Conservation (phyloP, 2,888 invertebrate species). For the Philhelius pedissequus region DNA sequence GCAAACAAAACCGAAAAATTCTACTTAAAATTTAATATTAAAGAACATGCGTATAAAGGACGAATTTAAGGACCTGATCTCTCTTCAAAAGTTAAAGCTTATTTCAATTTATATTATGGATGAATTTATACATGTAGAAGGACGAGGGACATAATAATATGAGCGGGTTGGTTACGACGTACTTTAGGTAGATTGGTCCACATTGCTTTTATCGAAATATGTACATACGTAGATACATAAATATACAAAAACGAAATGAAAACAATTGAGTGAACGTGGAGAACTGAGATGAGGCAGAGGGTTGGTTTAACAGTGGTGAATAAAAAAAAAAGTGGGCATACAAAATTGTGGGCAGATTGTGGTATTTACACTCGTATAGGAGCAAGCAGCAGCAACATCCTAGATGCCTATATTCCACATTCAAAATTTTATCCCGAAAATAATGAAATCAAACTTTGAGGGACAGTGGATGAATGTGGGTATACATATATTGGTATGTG, state of each 20-base stretch:
- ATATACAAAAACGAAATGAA: conserved; percentile 44
- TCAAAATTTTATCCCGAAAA: conserved; percentile 27
- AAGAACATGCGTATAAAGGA: conserved; percentile 41
- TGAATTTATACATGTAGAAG: neutral
- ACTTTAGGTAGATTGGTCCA: conserved; percentile 57
- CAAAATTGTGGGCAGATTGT: conserved; percentile 55
- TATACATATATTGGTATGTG: neutral
- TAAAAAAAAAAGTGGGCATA: conserved; percentile 46
- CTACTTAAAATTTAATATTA: conserved; percentile 46
- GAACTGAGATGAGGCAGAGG: neutral
- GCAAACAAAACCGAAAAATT: neutral
- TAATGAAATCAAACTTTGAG: conserved; percentile 65
- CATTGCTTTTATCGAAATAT: conserved; percentile 51
- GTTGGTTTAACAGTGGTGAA: conserved; percentile 44
- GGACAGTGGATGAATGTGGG: conserved; percentile 14
- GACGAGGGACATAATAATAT: conserved; percentile 7
- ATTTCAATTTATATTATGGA: conserved; percentile 54
- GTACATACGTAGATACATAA: neutral
- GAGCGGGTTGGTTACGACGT: conserved; percentile 11
- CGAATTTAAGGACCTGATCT: conserved; percentile 37
- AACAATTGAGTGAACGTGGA: conserved; percentile 39
- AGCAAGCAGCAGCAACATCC: neutral
- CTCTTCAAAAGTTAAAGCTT: conserved; percentile 55
- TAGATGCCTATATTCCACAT: neutral
- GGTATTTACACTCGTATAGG: conserved; percentile 48